phyloP scores from a whole-genome alignment of 2,888 invertebrate genomes.

The Eucera pruinosa region DNA sequence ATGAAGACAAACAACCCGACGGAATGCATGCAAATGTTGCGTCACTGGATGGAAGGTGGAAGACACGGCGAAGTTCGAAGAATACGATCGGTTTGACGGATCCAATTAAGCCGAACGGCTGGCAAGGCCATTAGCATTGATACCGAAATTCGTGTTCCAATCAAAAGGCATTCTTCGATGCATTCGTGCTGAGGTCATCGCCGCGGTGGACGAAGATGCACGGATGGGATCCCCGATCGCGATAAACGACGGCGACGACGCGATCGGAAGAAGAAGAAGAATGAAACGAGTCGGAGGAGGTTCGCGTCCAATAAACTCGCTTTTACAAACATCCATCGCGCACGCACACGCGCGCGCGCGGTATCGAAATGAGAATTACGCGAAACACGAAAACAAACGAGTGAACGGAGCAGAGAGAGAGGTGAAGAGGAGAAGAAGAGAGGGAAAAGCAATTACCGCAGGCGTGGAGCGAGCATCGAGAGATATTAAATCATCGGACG shows the following conservation, averaged over 20 bases:
- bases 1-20: background rate
- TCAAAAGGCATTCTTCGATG: constrained; percentile 77
- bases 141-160: constrained; percentile 73
- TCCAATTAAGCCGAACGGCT: constrained; percentile 72
- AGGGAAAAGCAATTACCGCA: background rate
- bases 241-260: background rate
- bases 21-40: constrained; percentile 4
- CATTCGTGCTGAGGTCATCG: constrained; percentile 74
- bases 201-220: background rate
- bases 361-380: background rate
- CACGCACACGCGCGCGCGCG: no score
- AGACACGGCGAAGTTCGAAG: constrained; percentile 26
- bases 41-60: constrained; percentile 12
- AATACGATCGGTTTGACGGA: constrained; percentile 62
- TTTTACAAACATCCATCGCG: background rate
- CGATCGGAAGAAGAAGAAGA: background rate
- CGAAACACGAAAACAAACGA: background rate
- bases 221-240: constrained; percentile 14
- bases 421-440: background rate
- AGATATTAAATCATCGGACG: constrained; percentile 35
- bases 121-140: constrained; percentile 74
- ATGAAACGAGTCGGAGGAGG: no score
- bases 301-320: background rate
- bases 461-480: background rate
- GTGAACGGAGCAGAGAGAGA: no score